Evolutionary conservation across 2,888 invertebrate species (phyloP), one percentile per base, ranked within the genome.

Genomic region (Merodon equestris): DNA sequence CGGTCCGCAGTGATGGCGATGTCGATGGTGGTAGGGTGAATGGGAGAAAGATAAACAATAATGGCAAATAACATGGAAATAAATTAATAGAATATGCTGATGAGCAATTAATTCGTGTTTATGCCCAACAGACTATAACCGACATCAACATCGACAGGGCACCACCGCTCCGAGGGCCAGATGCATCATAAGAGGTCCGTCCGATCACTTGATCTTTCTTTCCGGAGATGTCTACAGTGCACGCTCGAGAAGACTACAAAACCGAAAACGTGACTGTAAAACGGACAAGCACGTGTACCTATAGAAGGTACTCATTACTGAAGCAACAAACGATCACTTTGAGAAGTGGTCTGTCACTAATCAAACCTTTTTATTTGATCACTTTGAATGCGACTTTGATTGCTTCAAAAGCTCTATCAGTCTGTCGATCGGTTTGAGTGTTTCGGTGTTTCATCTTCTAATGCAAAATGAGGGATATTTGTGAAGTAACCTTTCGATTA

Each of bases 71-170:
- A 67, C 77, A 64, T 58, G 67, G 68, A 63, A 73, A 79, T 68
- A 73, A 79, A 73, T 73, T 79, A 68, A 68, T 68, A 73, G 58
- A 73, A 61, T 73, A 79, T 79, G 77, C 63, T 79, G 73, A 79
- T 79, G 67, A 68, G 67, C 73, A 63, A 79, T 79, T 73, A 79
- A 64, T 63, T 73, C 54, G 53, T 38, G 58, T 63, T 73, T 54
- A 48, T 38, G 68, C 57, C 58, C 77, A 79, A 54, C 68, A 63
- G 61, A 68, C 63, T 73, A 61, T 72, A 72, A 67, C 76, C 72
- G 44, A 48, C 66, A 72, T 54, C 44, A 45, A 53, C 50, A 51
- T 61, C 15, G 61, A 27, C 27, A 27, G 27, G 7, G 27, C 7
- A 27, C 27, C 27, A 27, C 27, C 7, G 27, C 7, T 4, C 7